phyloP scores from a whole-genome alignment of 1,140 invertebrate genomes.

The Meloidogyne exigua region DNA sequence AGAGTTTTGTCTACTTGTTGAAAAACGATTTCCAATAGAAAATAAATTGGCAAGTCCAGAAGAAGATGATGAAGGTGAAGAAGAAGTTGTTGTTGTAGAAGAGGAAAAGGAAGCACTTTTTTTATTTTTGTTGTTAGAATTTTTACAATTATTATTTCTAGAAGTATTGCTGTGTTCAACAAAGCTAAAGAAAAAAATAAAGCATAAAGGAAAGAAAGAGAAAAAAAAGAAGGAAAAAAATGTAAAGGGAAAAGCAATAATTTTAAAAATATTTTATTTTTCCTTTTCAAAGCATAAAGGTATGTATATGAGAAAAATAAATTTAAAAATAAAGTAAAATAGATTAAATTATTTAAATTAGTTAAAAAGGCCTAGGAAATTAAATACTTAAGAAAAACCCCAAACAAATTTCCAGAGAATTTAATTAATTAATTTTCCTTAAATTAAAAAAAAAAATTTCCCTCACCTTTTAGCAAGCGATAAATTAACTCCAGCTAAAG shows the following conservation, averaged over 20 bases:
- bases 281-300: no score
- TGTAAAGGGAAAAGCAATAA: background rate
- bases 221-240: background rate
- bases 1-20: slow-evolving; percentile 14
- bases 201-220: background rate
- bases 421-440: no score
- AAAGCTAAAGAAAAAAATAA: background rate
- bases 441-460: background rate
- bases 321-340: no score
- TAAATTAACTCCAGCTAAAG: background rate
- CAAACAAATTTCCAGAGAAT: no score
- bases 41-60: background rate
- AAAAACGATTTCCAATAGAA: slow-evolving; percentile 7
- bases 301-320: no score
- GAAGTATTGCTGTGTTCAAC: background rate
- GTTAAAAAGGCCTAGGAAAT: no score
- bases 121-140: background rate
- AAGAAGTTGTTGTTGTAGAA: background rate
- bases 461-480: background rate
- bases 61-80: slow-evolving; percentile 8
- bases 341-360: no score
- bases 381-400: no score
- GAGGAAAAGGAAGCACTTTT: background rate
- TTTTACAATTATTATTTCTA: background rate
- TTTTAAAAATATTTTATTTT: background rate